Evolutionary conservation across 2,797 vertebrate genomes (phyloP).

Genomic region (Pseudochirops cupreus): DNA sequence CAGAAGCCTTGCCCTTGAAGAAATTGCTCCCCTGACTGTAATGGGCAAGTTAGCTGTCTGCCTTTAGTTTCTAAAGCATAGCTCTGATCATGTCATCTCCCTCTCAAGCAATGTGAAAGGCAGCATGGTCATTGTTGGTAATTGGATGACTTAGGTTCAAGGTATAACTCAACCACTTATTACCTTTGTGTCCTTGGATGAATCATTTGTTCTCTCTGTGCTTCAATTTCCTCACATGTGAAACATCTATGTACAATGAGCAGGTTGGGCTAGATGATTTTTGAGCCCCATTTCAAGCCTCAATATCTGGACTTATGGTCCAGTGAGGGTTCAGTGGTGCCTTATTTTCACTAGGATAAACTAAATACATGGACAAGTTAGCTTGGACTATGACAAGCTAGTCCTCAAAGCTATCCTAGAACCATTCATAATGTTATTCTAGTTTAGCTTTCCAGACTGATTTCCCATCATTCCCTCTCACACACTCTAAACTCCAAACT

Average conservation of each 20-base stretch:
- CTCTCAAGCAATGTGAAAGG: not conserved
- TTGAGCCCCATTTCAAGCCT: not conserved
- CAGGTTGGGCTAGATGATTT: not conserved
- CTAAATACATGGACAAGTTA: not conserved
- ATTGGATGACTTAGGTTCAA: not conserved
- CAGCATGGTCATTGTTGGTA: not conserved
- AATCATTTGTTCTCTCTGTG: not conserved
- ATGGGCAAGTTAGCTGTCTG: not conserved
- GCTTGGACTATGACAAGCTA: not conserved
- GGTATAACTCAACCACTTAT: not conserved
- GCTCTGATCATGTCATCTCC: too few relatives aligned
- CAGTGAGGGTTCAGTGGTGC: not conserved
- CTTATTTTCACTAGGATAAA: not conserved
- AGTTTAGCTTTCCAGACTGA: not conserved
- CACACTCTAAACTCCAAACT: not conserved
- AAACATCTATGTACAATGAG: not conserved
- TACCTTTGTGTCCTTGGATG: not conserved
- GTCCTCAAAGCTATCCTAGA: not conserved
- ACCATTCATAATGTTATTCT: not conserved
- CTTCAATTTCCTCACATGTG: not conserved
- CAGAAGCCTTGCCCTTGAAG: not conserved
- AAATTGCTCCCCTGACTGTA: not conserved
- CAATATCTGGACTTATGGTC: not conserved
- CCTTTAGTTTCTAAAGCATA: not conserved
- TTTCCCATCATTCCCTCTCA: not conserved